Conservation (phyloP, 1,140 invertebrate species). For the Drosophila sturtevanti region DNA sequence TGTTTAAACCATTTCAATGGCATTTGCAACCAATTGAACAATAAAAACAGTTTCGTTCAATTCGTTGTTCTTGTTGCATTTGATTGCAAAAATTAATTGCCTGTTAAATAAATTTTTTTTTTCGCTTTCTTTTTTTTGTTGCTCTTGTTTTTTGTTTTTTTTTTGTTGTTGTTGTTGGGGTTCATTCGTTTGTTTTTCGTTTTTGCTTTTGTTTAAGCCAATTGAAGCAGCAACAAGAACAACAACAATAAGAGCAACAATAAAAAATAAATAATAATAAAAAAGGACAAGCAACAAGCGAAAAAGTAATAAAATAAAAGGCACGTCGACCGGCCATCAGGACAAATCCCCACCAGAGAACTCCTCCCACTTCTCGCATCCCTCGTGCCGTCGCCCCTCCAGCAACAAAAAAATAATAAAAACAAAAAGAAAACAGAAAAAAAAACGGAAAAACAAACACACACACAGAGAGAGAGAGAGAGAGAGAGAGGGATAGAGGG, state of each 20-base stretch:
- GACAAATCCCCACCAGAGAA: constrained; percentile 11
- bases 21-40: constrained; percentile 1
- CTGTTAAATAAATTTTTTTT: constrained; percentile 35
- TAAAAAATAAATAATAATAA: constrained; percentile 59
- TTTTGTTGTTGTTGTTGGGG: neutral
- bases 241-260: constrained; percentile 6
- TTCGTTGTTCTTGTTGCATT: neutral
- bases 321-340: constrained; percentile 13
- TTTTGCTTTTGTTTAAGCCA: constrained; percentile 15
- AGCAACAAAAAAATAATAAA: neutral
- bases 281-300: constrained; percentile 61
- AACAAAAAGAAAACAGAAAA: neutral
- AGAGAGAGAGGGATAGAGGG: neutral
- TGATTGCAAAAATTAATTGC: constrained; percentile 19
- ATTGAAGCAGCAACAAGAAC: constrained; percentile 19
- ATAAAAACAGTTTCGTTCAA: neutral
- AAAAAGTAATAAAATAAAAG: constrained; percentile 66
- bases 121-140: neutral
- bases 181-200: neutral
- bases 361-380: too few species aligned
- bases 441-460: neutral
- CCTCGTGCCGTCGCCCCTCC: neutral
- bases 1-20: neutral
- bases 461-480: constrained; percentile 11
- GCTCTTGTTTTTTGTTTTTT: neutral